phyloP scores from a whole-genome alignment of 2,888 invertebrate genomes.

The Hypsopygia costalis region DNA sequence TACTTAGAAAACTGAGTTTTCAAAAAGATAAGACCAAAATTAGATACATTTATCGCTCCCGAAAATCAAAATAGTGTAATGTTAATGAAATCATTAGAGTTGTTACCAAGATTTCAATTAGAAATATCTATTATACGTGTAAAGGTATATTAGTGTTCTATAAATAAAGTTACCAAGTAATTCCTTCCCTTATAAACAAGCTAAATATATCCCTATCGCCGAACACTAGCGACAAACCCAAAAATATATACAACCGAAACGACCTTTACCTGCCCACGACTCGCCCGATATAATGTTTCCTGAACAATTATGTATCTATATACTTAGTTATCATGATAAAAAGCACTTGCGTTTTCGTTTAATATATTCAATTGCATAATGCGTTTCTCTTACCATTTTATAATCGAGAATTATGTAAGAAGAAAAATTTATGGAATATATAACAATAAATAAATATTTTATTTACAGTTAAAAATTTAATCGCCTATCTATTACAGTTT shows the following conservation, averaged over 20 bases:
- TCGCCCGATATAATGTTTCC: not conserved
- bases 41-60: too few species aligned
- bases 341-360: slow-evolving; percentile 66
- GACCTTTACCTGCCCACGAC: not conserved
- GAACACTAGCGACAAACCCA: too few species aligned
- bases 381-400: slow-evolving; percentile 70
- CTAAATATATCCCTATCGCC: too few species aligned
- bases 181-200: too few species aligned
- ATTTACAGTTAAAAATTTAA: slow-evolving; percentile 75
- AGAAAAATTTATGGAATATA: slow-evolving; percentile 75
- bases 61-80: too few species aligned
- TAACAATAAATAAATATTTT: slow-evolving; percentile 79
- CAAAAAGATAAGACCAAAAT: too few species aligned
- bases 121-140: too few species aligned
- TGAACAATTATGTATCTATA: slow-evolving; percentile 40
- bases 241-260: not conserved
- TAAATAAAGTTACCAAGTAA: too few species aligned
- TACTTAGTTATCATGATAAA: slow-evolving; percentile 56
- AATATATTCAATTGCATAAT: slow-evolving; percentile 62
- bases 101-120: too few species aligned
- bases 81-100: too few species aligned
- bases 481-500: slow-evolving; percentile 66
- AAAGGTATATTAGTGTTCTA: too few species aligned
- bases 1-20: too few species aligned
- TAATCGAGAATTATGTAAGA: slow-evolving; percentile 75